Conservation (phyloP, 2,888 invertebrate genomes). For the Phanerotoma sp. region DNA sequence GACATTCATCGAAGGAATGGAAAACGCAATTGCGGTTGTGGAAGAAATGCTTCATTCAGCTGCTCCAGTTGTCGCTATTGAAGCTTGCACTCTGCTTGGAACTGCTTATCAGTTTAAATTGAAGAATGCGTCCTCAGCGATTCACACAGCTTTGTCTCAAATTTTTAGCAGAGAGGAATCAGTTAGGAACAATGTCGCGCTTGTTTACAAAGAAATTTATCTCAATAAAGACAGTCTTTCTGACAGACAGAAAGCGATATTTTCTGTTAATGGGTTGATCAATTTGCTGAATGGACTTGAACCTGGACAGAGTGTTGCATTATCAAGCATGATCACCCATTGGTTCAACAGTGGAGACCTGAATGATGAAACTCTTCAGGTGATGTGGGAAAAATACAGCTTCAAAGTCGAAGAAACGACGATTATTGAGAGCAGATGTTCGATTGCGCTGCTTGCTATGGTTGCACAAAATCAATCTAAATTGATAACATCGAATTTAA, state of each 20-base stretch:
- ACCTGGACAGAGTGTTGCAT: constrained; percentile 48
- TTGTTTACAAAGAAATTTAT: constrained; percentile 50
- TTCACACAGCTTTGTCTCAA: constrained; percentile 49
- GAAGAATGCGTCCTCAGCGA: constrained; percentile 69
- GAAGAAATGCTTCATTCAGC: constrained; percentile 73
- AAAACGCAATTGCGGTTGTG: constrained; percentile 65
- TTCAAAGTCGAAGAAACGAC: constrained; percentile 71
- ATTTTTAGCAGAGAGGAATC: constrained; percentile 49
- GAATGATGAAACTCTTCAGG: constrained; percentile 58
- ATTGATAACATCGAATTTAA: constrained; percentile 69
- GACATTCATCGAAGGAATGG: constrained; percentile 59
- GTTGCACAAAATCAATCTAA: constrained; percentile 65
- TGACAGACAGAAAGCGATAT: constrained; percentile 41
- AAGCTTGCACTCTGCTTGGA: constrained; percentile 87
- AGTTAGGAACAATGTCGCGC: constrained; percentile 48
- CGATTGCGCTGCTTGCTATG: constrained; percentile 79
- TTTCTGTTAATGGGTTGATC: constrained; percentile 42
- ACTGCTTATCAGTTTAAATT: constrained; percentile 77
- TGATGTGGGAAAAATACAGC: constrained; percentile 84
- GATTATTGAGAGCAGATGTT: constrained; percentile 71
- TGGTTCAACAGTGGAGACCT: constrained; percentile 44
- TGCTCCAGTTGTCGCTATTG: constrained; percentile 77
- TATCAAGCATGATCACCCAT: too few species aligned
- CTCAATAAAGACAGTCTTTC: constrained; percentile 38
- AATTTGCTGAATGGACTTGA: constrained; percentile 44